Conservation (phyloP, 2,888 invertebrate species). For the Archaeoteleia sp. region DNA sequence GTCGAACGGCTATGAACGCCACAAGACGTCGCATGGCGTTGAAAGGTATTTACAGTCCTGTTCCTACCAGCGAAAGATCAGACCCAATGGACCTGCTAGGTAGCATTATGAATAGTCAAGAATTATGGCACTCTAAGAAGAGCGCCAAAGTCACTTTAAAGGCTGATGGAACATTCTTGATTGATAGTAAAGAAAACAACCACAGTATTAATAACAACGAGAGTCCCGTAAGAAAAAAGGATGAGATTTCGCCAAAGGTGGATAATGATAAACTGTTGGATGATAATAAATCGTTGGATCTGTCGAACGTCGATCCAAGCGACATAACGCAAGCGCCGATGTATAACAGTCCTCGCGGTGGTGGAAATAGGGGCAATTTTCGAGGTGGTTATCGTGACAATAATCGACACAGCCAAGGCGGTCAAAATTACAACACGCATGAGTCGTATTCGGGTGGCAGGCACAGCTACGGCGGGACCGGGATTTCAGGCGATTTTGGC, state of each 20-base stretch:
- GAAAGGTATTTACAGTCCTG: constrained; percentile 62
- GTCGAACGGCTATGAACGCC: constrained; percentile 61
- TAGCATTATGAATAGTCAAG: constrained; percentile 83
- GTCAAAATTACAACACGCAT: constrained; percentile 75
- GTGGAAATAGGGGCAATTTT: constrained; percentile 69
- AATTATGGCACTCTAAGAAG: constrained; percentile 81
- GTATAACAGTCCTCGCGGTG: constrained; percentile 79
- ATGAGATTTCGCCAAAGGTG: constrained; percentile 22
- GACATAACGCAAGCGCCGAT: constrained; percentile 78
- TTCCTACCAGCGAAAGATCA: constrained; percentile 21
- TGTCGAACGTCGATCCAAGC: constrained; percentile 63
- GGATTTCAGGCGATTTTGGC: constrained; percentile 62
- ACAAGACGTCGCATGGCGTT: constrained; percentile 65
- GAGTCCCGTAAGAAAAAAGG: constrained; percentile 62
- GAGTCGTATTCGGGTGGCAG: constrained; percentile 70
- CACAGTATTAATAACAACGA: constrained; percentile 61
- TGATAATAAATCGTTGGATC: constrained; percentile 58
- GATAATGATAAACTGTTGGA: constrained; percentile 55
- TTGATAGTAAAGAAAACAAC: constrained; percentile 72
- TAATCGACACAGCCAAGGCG: constrained; percentile 66
- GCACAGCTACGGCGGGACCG: constrained; percentile 68
- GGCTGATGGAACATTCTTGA: constrained; percentile 80
- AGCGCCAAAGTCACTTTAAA: constrained; percentile 78
- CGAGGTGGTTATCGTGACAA: constrained; percentile 66
- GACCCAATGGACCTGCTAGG: constrained; percentile 78